Evolutionary conservation across 2,888 invertebrate genomes (phyloP).

Genomic region (Himalopsyche kuldschensis): DNA sequence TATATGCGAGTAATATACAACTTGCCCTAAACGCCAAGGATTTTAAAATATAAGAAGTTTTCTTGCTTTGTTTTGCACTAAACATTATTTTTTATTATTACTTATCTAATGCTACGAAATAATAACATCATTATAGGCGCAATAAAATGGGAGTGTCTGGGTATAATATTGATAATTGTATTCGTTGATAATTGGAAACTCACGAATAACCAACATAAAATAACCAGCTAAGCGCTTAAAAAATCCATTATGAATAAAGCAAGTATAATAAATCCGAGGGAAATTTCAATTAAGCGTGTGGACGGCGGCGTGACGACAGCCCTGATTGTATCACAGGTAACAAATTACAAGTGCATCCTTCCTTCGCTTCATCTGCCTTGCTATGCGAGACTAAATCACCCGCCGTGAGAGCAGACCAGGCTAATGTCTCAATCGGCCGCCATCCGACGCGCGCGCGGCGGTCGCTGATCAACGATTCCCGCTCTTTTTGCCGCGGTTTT

Average conservation of each 20-base stretch:
- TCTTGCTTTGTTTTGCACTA: too few species aligned
- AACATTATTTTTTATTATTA: too few species aligned
- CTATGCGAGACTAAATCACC: not conserved
- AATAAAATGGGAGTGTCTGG: too few species aligned
- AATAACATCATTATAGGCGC: too few species aligned
- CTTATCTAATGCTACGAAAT: too few species aligned
- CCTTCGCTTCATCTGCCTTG: not conserved
- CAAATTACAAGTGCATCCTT: conserved; percentile 1
- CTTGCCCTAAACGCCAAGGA: too few species aligned
- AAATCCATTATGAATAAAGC: not conserved
- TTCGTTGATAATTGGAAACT: too few species aligned
- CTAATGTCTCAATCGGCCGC: conserved; percentile 1
- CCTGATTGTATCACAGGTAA: not conserved
- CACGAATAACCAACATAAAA: not conserved
- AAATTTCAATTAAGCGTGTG: not conserved
- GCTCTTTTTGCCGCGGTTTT: not conserved
- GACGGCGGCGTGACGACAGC: not conserved
- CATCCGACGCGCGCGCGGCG: not conserved
- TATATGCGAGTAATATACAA: too few species aligned
- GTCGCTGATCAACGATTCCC: not conserved
- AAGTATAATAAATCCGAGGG: not conserved
- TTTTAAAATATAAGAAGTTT: too few species aligned
- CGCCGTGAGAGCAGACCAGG: not conserved
- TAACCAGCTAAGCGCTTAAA: not conserved
- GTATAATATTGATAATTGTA: too few species aligned